These are phyloP conservation scores for Metellina segmentata DNA, from an alignment of 2,888 invertebrate species.

Conservation along the genomic window DNA sequence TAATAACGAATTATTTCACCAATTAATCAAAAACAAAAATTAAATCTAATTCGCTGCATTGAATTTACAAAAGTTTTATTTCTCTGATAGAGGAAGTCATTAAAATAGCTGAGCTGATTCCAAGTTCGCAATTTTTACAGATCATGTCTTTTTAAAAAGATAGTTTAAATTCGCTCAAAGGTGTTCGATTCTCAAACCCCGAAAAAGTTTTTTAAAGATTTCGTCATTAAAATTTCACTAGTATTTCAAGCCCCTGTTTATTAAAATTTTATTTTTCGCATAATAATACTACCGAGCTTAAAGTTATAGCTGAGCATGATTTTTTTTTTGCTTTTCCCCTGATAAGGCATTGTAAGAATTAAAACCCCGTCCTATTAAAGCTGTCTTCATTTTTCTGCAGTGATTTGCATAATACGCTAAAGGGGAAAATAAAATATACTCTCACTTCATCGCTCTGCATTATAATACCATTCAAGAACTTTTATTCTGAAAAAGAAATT, in stretches of 20 bases:
- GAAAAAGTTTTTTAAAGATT: no score
- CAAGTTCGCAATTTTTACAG: no score
- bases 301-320: neutral
- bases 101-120: no score
- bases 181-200: no score
- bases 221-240: neutral
- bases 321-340: neutral
- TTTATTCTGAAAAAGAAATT: slow-evolving; percentile 2
- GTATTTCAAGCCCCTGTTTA: neutral
- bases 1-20: no score
- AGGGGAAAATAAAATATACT: neutral
- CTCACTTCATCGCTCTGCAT: neutral
- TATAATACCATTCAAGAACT: slow-evolving; percentile 2
- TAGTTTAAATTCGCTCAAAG: no score
- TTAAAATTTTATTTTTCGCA: neutral
- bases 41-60: no score
- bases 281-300: neutral
- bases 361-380: neutral
- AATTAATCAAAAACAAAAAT: no score
- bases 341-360: neutral
- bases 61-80: no score
- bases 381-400: neutral
- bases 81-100: no score
- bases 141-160: no score
- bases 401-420: neutral